A percentile compares a stretch with the other conserved stretches of the same genome.
These are phyloP conservation scores for Plutomurus gul DNA, from an alignment of 1,140 invertebrate species.

Conservation along the genomic window DNA sequence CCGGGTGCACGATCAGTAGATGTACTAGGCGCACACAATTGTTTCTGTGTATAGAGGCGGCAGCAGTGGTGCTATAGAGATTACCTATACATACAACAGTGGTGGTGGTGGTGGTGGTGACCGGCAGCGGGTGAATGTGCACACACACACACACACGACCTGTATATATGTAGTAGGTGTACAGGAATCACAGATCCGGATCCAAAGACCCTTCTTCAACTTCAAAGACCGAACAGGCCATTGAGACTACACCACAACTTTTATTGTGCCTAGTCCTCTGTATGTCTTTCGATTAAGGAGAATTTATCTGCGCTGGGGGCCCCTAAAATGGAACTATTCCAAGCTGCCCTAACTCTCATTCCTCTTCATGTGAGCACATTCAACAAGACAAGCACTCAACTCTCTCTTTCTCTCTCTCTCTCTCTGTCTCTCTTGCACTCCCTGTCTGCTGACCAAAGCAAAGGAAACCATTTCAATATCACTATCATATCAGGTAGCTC, in stretches of 20 bases:
- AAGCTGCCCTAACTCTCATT: conserved; percentile 33
- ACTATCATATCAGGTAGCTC: not conserved
- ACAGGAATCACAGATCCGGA: conserved; percentile 31
- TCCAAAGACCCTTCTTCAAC: conserved; percentile 27
- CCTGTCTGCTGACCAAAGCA: not conserved
- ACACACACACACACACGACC: not conserved
- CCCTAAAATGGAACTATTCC: conserved; percentile 52
- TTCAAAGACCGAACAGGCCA: conserved; percentile 32
- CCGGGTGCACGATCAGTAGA: too few relatives aligned
- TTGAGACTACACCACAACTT: conserved; percentile 48
- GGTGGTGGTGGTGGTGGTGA: not conserved
- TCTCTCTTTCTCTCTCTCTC: not conserved
- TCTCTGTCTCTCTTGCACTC: not conserved
- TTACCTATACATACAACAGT: too few relatives aligned
- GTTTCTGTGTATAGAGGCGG: too few relatives aligned
- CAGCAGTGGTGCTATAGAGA: too few relatives aligned
- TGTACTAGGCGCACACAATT: too few relatives aligned
- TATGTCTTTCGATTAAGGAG: conserved; percentile 54
- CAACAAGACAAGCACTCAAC: conserved; percentile 22
- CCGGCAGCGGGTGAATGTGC: not conserved
- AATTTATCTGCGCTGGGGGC: conserved; percentile 54
- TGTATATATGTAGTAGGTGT: not conserved
- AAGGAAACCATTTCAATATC: not conserved
- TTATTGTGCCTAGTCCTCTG: conserved; percentile 51
- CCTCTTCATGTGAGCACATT: conserved; percentile 38